Percentiles rank a stretch among this genome's conserved stretches.
phyloP scores from a whole-genome alignment of 2,888 invertebrate species.

The Drosophila suboccidentalis region DNA sequence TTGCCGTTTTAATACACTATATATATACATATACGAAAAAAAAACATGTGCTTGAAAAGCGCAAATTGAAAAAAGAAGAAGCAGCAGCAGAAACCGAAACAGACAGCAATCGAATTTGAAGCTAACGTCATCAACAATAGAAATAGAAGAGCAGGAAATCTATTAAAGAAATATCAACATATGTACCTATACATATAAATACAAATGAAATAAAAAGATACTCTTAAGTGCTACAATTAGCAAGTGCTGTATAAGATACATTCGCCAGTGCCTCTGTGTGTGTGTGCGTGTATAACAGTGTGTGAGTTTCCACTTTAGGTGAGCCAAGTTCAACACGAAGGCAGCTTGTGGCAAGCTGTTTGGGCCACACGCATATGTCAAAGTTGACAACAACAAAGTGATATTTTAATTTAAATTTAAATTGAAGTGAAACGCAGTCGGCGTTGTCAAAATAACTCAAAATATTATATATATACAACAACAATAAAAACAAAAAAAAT shows the following conservation, averaged over 20 bases:
- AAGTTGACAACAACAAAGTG: conserved; percentile 51
- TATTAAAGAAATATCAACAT: conserved; percentile 27
- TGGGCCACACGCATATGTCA: conserved; percentile 62
- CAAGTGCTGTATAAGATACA: conserved; percentile 35
- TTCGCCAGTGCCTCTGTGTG: conserved; percentile 22
- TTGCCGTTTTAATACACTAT: conserved; percentile 32
- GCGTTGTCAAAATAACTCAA: conserved; percentile 31
- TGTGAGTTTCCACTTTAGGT: conserved; percentile 36
- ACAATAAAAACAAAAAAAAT: conserved; percentile 6
- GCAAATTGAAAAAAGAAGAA: conserved; percentile 58
- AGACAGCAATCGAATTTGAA: conserved; percentile 56
- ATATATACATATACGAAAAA: conserved; percentile 17
- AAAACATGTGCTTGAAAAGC: conserved; percentile 69
- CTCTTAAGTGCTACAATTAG: conserved; percentile 49
- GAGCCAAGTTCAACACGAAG: conserved; percentile 26
- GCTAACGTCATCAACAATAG: conserved; percentile 75
- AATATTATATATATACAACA: conserved; percentile 10
- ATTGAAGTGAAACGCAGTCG: conserved; percentile 30
- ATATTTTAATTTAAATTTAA: conserved; percentile 7
- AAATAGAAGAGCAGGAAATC: conserved; percentile 49
- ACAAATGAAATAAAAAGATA: conserved; percentile 32
- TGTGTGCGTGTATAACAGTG: not conserved
- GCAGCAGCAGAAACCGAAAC: conserved; percentile 34
- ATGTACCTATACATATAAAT: conserved; percentile 3
- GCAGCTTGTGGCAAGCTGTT: conserved; percentile 26